phyloP scores from a whole-genome alignment of 2,888 invertebrate genomes.

The Ethmia dodecea region DNA sequence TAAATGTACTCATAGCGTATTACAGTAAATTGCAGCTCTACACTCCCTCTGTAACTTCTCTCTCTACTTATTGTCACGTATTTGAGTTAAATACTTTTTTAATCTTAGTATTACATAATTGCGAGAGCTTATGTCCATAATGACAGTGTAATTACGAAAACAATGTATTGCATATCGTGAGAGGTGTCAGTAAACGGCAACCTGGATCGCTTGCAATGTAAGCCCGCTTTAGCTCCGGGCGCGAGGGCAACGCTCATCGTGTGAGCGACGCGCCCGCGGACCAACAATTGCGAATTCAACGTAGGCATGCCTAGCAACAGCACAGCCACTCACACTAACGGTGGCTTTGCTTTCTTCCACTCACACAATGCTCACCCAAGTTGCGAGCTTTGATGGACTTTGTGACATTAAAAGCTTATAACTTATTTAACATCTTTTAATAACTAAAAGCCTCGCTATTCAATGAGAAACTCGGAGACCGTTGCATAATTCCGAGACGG shows the following conservation, averaged over 20 bases:
- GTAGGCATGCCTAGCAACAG: conserved; percentile 64
- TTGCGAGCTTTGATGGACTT: conserved; percentile 46
- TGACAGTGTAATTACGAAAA: conserved; percentile 31
- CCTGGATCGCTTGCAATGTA: conserved; percentile 23
- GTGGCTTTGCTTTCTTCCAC: conserved; percentile 48
- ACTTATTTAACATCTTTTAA: conserved; percentile 1
- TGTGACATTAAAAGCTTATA: conserved; percentile 37
- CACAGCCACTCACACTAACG: conserved; percentile 52
- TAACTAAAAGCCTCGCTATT: not conserved
- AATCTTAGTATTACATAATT: conserved; percentile 9
- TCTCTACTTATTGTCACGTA: not conserved
- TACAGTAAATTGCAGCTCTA: too few species aligned
- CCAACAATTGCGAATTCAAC: conserved; percentile 70
- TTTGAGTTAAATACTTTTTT: not conserved
- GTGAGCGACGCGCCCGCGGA: conserved; percentile 55
- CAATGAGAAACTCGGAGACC: not conserved
- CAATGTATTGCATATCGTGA: conserved; percentile 38
- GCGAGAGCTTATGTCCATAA: conserved; percentile 15
- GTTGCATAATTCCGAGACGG: not conserved
- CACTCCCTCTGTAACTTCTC: not conserved
- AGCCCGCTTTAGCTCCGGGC: conserved; percentile 17
- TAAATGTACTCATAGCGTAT: too few species aligned
- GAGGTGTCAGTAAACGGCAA: conserved; percentile 42
- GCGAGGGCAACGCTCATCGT: conserved; percentile 73
- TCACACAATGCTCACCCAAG: conserved; percentile 45